Evolutionary conservation across 2,113 vertebrate genomes (phyloP).

Genomic region (Gallinago jamesoni): DNA sequence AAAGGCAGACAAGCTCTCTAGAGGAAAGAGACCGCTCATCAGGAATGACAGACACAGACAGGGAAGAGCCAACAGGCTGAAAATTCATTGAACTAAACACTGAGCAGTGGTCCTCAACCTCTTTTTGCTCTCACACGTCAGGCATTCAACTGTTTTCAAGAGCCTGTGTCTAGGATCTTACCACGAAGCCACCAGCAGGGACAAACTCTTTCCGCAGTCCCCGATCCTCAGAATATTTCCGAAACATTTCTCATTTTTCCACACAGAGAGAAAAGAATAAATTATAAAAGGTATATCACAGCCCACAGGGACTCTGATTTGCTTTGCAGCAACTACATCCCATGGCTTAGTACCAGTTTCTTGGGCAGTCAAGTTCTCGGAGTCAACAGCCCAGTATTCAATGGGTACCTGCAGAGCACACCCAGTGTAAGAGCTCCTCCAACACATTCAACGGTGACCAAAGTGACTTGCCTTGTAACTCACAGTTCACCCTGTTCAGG

Average conservation of each 20-base stretch:
- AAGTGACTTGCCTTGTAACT: not conserved
- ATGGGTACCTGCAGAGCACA: not conserved
- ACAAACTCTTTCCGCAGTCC: not conserved
- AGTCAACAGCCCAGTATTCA: not conserved
- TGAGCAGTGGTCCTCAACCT: not conserved
- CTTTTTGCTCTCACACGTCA: not conserved
- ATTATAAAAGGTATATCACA: not conserved
- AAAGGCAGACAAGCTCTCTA: not conserved
- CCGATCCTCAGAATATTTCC: not conserved
- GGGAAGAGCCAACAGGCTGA: not conserved
- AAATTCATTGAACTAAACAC: not conserved
- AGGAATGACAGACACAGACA: not conserved
- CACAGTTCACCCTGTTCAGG: not conserved
- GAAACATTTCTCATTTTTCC: not conserved
- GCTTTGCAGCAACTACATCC: not conserved
- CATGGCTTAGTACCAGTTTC: not conserved
- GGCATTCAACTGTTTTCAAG: not conserved
- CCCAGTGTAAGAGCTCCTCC: not conserved
- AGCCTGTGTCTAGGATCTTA: not conserved
- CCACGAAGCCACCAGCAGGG: not conserved
- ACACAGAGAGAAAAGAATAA: not conserved
- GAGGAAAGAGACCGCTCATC: not conserved
- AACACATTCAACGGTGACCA: no score
- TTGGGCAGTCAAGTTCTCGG: rapidly evolving
- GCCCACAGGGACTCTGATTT: not conserved